Percentiles rank a stretch among this genome's conserved stretches.
phyloP scores from a whole-genome alignment of 2,113 vertebrate genomes.

The Sciurus niger region DNA sequence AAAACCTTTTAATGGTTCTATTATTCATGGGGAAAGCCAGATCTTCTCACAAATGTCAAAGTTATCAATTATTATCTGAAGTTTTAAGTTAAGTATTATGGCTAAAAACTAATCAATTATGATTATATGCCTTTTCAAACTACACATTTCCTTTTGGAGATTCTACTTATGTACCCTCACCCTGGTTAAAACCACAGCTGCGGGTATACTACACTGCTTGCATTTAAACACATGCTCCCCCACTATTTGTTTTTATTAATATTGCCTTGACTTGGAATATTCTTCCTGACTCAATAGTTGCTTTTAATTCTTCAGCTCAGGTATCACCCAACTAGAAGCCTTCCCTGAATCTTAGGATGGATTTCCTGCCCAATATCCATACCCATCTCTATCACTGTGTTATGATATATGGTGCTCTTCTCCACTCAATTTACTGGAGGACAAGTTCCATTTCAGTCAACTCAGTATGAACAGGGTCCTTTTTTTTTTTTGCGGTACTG shows the following conservation, averaged over 20 bases:
- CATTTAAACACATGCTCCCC: neutral
- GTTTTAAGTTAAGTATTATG: conserved; percentile 44
- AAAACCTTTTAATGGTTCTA: conserved; percentile 46
- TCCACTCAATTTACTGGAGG: conserved; percentile 39
- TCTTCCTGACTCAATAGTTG: conserved; percentile 38
- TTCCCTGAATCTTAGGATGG: neutral
- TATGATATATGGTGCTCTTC: conserved; percentile 30
- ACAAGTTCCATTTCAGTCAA: conserved; percentile 52
- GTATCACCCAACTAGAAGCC: conserved; percentile 15
- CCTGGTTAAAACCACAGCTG: conserved; percentile 20
- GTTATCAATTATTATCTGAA: conserved; percentile 31
- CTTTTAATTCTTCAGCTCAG: conserved; percentile 42
- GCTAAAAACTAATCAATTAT: conserved; percentile 49
- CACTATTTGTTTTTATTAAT: conserved; percentile 42
- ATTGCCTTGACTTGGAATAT: conserved; percentile 35
- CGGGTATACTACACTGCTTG: conserved; percentile 37
- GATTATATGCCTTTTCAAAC: conserved; percentile 36
- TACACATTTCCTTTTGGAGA: conserved; percentile 50
- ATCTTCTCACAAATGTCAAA: conserved; percentile 41
- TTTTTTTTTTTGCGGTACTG: no score
- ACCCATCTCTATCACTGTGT: neutral
- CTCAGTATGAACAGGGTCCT: neutral
- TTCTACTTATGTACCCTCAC: neutral
- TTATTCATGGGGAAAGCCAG: conserved; percentile 8
- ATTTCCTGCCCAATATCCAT: neutral